Conservation (phyloP, 2,797 vertebrate genomes). For the Neosalanx taihuensis region DNA sequence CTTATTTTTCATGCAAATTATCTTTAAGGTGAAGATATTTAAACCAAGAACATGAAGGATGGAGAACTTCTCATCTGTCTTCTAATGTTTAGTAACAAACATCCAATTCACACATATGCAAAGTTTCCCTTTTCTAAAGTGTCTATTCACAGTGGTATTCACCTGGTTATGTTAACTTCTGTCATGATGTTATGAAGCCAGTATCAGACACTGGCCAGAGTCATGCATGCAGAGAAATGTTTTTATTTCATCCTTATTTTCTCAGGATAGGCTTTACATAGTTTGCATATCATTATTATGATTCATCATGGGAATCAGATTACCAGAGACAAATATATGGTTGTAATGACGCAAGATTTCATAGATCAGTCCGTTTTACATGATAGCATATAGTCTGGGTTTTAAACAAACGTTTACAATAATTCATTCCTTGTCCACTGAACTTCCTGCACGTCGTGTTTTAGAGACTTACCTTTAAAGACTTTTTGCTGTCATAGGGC, state of each 20-base stretch:
- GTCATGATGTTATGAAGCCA: conserved; percentile 22
- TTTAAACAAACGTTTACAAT: no score
- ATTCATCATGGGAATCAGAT: background rate
- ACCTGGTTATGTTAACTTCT: conserved; percentile 37
- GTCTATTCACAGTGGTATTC: conserved; percentile 32
- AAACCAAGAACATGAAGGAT: no score
- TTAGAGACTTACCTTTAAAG: conserved; percentile 1
- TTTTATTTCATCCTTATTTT: background rate
- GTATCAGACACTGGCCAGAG: background rate
- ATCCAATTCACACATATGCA: background rate
- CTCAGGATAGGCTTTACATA: background rate
- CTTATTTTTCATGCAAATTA: no score
- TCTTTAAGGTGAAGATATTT: no score
- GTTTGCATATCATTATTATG: background rate
- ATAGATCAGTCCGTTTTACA: no score
- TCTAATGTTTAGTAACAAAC: background rate
- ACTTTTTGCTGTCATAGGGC: background rate
- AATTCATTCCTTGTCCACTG: no score
- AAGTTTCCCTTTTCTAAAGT: conserved; percentile 24
- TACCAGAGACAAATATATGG: background rate
- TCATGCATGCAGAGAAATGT: background rate
- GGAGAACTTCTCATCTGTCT: background rate
- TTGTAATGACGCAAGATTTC: no score
- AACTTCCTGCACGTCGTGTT: background rate
- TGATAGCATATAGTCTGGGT: no score